Percentiles rank a stretch among this genome's conserved stretches.
phyloP scores from a whole-genome alignment of 2,113 vertebrate species.

The Theristicus caerulescens region DNA sequence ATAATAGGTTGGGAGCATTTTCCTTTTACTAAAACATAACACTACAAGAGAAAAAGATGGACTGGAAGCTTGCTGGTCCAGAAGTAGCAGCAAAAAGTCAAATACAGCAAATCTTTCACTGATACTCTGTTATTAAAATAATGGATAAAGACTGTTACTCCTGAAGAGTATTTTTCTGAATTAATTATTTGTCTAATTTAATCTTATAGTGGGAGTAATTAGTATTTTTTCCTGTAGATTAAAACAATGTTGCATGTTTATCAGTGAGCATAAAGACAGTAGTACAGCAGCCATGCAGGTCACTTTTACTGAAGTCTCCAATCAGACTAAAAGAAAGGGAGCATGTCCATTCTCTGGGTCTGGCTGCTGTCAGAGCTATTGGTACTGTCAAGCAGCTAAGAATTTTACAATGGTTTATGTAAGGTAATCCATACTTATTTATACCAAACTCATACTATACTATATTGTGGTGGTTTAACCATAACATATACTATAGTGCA shows the following conservation, averaged over 20 bases:
- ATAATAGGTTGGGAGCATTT: neutral
- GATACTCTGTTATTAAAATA: neutral
- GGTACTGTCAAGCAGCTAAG: neutral
- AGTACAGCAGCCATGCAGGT: neutral
- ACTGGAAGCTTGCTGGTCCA: neutral
- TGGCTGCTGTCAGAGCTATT: neutral
- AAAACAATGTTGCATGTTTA: neutral
- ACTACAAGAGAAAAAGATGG: neutral
- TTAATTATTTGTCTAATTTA: neutral
- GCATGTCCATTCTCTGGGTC: neutral
- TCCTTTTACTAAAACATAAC: neutral
- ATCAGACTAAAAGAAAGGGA: neutral
- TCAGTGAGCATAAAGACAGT: neutral
- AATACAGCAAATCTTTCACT: neutral
- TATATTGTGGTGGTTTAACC: too few species aligned
- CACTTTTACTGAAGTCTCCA: neutral
- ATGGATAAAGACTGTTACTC: neutral
- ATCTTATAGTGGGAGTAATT: neutral
- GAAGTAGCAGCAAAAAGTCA: neutral
- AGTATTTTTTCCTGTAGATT: neutral
- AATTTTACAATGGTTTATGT: neutral
- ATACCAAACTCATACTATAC: neutral
- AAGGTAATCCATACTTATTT: neutral
- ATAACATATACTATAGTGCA: neutral
- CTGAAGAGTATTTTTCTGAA: neutral